Evolutionary conservation across 1,140 invertebrate species (phyloP), one percentile per base, ranked within the genome.

Genomic region (Drosophila dunni): DNA sequence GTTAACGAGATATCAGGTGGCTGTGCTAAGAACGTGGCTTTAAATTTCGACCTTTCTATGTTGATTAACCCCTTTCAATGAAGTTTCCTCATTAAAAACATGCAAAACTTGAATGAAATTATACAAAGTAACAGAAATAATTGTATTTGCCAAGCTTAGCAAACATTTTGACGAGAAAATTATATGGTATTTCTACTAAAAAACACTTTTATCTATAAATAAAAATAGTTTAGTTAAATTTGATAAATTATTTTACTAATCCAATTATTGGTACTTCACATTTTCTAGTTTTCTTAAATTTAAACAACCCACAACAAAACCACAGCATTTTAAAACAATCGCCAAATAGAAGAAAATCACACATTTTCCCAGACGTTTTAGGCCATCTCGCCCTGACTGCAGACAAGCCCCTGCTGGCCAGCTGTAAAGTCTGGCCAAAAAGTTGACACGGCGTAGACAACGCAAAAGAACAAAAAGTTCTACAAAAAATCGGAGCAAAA

Each of bases 1-100:
- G 83, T 70, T 85, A 85, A 88, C 79, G 82, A 85, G 82, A 76
- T 88, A 82, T 85, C 82, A 85, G 82, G 82, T 88, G 71, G 79
- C 81, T 58, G n/a, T n/a, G 17, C 63, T 44, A 51, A 45, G 10
- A 53, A 64, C 61, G 42, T 15, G 54, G 36, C 50, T 56, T 69
- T 66, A 40, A 64, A 48, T 53, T 64, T 63, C 62, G 61, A 20
- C 44, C 10, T 34, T 29, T 58, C 42, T 36, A 45, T 34, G 36
- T 53, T 34, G 54, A 67, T 68, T 62, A 76, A 67, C 57, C 74
- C 69, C 48, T 76, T 15, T 9, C 13, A 7, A 13, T 42, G 10
- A 36, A 40, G 44, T 46, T 42, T 1, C 17, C n/a, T 50, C 17
- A 40, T 62, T 36, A 20, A 20, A 46, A 7, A 15, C 9, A 17